phyloP scores from a whole-genome alignment of 1,140 invertebrate genomes.

The Saccostrea glomerata region DNA sequence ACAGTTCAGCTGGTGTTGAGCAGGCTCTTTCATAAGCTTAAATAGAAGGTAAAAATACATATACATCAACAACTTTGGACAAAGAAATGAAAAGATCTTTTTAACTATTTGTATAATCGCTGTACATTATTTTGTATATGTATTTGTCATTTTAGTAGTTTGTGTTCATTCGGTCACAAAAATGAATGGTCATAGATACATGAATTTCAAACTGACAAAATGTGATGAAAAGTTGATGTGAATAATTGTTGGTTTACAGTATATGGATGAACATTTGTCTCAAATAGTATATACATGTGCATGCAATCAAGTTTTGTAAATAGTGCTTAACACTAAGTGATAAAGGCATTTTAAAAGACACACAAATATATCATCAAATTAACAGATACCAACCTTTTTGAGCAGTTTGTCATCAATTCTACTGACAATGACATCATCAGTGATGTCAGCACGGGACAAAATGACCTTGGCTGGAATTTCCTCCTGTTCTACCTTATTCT shows the following conservation, averaged over 20 bases:
- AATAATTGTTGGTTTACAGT: too few species aligned
- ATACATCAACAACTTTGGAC: neutral
- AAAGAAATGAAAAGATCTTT: too few species aligned
- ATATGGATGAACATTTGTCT: too few species aligned
- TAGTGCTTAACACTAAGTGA: too few species aligned
- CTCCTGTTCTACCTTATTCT: slow-evolving; percentile 59
- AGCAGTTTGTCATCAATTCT: slow-evolving; percentile 69
- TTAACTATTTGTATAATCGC: too few species aligned
- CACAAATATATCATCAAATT: neutral
- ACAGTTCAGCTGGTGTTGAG: slow-evolving; percentile 63
- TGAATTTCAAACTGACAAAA: neutral
- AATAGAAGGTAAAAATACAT: neutral
- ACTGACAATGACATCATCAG: slow-evolving; percentile 68
- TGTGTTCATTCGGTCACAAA: too few species aligned
- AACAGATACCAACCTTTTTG: slow-evolving; percentile 60
- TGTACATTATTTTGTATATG: too few species aligned
- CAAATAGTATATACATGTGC: too few species aligned
- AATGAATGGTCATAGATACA: too few species aligned
- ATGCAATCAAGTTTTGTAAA: too few species aligned
- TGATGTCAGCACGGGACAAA: slow-evolving; percentile 62
- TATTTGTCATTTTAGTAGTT: too few species aligned
- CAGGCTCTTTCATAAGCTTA: slow-evolving; percentile 64
- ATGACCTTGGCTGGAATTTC: slow-evolving; percentile 43
- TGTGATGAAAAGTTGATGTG: neutral
- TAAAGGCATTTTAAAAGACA: too few species aligned